A percentile compares a stretch with the other conserved stretches of the same genome.
phyloP scores from a whole-genome alignment of 2,113 vertebrate species.

The Oryzias javanicus region DNA sequence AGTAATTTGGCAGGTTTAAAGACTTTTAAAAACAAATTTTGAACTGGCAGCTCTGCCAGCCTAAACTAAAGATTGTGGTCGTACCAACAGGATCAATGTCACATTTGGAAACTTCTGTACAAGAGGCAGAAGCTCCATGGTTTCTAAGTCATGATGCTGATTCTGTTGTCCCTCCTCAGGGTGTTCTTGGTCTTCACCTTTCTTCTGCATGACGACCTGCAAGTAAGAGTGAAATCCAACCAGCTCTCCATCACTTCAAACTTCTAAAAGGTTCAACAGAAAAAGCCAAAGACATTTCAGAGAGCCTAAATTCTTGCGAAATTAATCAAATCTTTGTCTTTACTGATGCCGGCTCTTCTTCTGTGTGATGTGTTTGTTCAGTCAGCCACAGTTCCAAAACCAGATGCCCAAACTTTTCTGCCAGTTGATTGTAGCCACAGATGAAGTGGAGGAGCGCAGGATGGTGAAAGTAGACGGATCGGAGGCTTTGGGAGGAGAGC shows the following conservation, averaged over 20 bases:
- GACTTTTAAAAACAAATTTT: background rate
- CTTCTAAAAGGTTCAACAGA: background rate
- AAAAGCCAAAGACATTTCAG: background rate
- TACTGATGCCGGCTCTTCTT: constrained; percentile 7
- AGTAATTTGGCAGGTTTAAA: constrained; percentile 5
- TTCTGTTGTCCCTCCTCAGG: constrained; percentile 12
- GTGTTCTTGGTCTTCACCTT: constrained; percentile 5
- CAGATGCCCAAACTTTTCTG: constrained; percentile 80
- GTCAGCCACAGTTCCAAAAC: constrained; percentile 86
- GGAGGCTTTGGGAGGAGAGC: constrained; percentile 74
- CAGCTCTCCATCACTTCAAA: constrained; percentile 3
- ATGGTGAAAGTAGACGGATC: constrained; percentile 82
- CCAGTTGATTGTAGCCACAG: constrained; percentile 81
- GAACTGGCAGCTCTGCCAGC: background rate
- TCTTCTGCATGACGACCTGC: constrained; percentile 20
- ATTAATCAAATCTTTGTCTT: background rate
- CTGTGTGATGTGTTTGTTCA: constrained; percentile 49
- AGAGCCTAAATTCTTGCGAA: background rate
- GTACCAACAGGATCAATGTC: constrained; percentile 85
- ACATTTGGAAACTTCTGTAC: constrained; percentile 79
- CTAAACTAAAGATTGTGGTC: constrained; percentile 6
- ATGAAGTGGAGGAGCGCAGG: constrained; percentile 84
- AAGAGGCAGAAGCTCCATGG: constrained; percentile 73
- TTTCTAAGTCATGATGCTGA: constrained; percentile 46
- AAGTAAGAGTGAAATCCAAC: background rate